Percentiles rank a stretch among this genome's conserved stretches.
These are phyloP conservation scores for Trinorchestia longiramus DNA, from an alignment of 1,140 invertebrate genomes.

Conservation along the genomic window DNA sequence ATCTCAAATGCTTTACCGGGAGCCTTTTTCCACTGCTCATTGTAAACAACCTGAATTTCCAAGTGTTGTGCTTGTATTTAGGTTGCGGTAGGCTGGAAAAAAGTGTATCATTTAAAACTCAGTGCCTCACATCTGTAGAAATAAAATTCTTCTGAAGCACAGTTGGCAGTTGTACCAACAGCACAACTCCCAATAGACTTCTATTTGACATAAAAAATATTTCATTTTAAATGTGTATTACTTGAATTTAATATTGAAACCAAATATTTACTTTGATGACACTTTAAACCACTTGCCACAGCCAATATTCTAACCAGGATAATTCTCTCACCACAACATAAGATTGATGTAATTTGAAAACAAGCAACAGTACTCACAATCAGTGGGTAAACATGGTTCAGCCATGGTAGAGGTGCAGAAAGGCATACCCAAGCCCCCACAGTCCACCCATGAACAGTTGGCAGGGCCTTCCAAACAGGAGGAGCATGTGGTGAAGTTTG, in stretches of 20 bases:
- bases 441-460: not conserved
- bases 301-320: not conserved
- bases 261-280: not conserved
- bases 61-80: not conserved
- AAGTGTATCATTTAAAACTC: too few relatives aligned
- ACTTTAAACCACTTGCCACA: not conserved
- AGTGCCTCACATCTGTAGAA: not conserved
- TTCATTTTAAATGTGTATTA: too few relatives aligned
- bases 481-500: not conserved
- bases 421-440: not conserved
- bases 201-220: not conserved
- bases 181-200: not conserved
- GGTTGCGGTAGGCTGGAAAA: too few relatives aligned
- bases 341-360: not conserved
- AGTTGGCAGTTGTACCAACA: too few relatives aligned
- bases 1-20: not conserved
- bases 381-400: not conserved
- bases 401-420: not conserved
- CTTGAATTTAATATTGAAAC: not conserved
- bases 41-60: not conserved
- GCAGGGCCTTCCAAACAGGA: not conserved
- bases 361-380: conserved; percentile 5
- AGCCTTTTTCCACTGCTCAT: not conserved
- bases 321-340: not conserved
- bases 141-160: not conserved